These are phyloP conservation scores for Drosophila parvula DNA, from an alignment of 1,140 invertebrate genomes.

Conservation along the genomic window DNA sequence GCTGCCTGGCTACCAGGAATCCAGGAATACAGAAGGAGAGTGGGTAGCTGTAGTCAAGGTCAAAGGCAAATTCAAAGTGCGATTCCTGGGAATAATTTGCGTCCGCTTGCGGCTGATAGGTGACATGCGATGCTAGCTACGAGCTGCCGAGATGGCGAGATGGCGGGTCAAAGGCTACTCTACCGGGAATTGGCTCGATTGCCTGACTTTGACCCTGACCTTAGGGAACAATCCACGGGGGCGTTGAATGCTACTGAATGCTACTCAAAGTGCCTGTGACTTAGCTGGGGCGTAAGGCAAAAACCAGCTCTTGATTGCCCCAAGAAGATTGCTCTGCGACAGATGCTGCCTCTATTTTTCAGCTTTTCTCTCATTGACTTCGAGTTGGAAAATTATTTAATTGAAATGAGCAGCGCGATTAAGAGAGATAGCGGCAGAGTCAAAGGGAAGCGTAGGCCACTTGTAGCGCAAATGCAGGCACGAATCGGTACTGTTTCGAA, in stretches of 20 bases:
- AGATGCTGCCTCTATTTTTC: constrained; percentile 27
- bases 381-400: constrained; percentile 39
- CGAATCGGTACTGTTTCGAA: not conserved
- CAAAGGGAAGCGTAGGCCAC: constrained; percentile 14
- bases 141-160: not conserved
- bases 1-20: not conserved
- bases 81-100: constrained; percentile 38
- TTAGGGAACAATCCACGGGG: constrained; percentile 12
- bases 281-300: not conserved
- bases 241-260: constrained; percentile 3
- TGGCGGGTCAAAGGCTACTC: constrained; percentile 34
- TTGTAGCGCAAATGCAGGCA: constrained; percentile 2
- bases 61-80: constrained; percentile 18
- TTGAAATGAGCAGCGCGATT: constrained; percentile 38
- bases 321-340: constrained; percentile 2
- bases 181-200: constrained; percentile 32
- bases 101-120: constrained; percentile 35
- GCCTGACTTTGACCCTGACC: constrained; percentile 25
- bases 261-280: too few species aligned
- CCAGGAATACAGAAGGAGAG: not conserved
- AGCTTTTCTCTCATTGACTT: not conserved
- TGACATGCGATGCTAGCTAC: constrained; percentile 22
- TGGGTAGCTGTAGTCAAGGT: constrained; percentile 1
- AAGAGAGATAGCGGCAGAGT: constrained; percentile 29
- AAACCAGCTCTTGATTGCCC: constrained; percentile 25